A percentile compares a stretch with the other conserved stretches of the same genome.
phyloP scores from a whole-genome alignment of 2,888 invertebrate genomes.

The Eupithecia abbreviata region DNA sequence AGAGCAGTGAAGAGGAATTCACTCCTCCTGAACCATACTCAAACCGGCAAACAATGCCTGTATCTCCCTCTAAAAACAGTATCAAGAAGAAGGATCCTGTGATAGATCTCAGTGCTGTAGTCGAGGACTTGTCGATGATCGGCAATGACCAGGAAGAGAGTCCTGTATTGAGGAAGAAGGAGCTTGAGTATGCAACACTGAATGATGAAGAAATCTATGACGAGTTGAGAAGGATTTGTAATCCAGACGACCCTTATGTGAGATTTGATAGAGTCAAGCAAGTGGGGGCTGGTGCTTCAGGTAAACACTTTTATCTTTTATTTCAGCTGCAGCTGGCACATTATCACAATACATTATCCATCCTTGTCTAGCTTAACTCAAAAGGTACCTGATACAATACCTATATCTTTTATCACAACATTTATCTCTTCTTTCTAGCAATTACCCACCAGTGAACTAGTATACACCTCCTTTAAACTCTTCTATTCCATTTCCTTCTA shows the following conservation, averaged over 20 bases:
- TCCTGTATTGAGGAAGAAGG: conserved; percentile 85
- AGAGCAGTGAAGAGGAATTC: conserved; percentile 82
- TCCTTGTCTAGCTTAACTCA: neutral
- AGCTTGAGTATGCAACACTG: conserved; percentile 80
- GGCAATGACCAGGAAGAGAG: conserved; percentile 81
- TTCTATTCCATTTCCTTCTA: neutral
- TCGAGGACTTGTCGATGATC: conserved; percentile 73
- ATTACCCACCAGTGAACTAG: neutral
- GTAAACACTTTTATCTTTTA: conserved; percentile 51
- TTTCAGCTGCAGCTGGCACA: neutral
- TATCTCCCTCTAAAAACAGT: conserved; percentile 71
- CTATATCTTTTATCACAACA: no score
- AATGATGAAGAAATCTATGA: conserved; percentile 90
- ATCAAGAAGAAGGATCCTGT: conserved; percentile 73
- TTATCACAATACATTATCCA: no score
- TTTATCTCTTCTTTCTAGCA: no score
- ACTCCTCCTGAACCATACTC: conserved; percentile 68
- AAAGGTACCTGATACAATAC: neutral
- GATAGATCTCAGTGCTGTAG: conserved; percentile 68
- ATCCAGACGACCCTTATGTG: conserved; percentile 90
- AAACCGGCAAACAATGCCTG: conserved; percentile 84
- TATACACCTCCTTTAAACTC: neutral
- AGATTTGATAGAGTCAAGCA: conserved; percentile 92
- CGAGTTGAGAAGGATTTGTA: conserved; percentile 91
- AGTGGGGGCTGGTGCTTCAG: conserved; percentile 95